Evolutionary conservation across 2,797 vertebrate species (phyloP).

Genomic region (Helicolenus hilgendorfi): DNA sequence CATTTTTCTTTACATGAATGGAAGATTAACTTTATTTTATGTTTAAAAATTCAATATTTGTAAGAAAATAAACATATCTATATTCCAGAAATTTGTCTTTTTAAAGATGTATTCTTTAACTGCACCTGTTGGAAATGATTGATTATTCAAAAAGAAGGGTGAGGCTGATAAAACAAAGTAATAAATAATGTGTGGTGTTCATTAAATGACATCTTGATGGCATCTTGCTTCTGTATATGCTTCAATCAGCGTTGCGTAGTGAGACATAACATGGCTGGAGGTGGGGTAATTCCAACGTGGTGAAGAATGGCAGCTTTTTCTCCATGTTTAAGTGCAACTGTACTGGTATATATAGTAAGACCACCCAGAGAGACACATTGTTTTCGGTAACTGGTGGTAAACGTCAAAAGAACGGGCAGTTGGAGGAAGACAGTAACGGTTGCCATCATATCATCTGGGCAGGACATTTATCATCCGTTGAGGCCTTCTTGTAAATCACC

Average conservation of each 20-base stretch:
- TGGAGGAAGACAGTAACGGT: constrained; percentile 4
- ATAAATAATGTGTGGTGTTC: not conserved
- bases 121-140: not conserved
- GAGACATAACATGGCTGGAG: not conserved
- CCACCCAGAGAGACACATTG: not conserved
- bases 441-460: constrained; percentile 42
- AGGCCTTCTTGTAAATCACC: constrained; percentile 66
- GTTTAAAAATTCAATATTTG: not conserved
- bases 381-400: not conserved
- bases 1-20: not conserved
- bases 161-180: not conserved
- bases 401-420: not conserved
- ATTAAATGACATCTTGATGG: not conserved
- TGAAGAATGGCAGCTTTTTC: not conserved
- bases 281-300: not conserved
- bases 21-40: constrained; percentile 12
- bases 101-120: not conserved
- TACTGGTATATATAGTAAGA: not conserved
- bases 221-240: not conserved
- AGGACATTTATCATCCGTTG: constrained; percentile 51
- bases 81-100: not conserved
- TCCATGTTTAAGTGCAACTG: not conserved
- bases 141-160: not conserved
- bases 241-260: not conserved
- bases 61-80: not conserved